These are phyloP conservation scores for Poeciliopsis gracilis DNA, from an alignment of 2,797 vertebrate genomes.

Conservation along the genomic window DNA sequence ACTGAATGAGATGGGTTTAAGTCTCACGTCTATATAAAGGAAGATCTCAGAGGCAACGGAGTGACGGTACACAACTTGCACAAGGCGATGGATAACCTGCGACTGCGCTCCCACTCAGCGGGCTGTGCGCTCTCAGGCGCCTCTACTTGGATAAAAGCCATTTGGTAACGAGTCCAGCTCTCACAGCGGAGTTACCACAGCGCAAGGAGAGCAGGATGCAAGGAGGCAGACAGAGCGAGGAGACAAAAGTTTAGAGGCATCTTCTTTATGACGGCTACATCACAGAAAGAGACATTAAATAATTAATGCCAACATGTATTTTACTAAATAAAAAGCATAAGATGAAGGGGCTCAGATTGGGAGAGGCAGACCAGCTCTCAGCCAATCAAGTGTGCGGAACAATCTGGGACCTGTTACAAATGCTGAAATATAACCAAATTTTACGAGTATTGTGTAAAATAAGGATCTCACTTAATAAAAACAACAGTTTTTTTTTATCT, in stretches of 20 bases:
- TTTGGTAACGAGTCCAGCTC: conserved; percentile 65
- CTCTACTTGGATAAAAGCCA: conserved; percentile 81
- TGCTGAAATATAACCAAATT: neutral
- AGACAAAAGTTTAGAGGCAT: conserved; percentile 26
- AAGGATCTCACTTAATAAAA: neutral
- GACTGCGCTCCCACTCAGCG: conserved; percentile 80
- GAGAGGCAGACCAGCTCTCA: neutral
- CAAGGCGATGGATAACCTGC: conserved; percentile 77
- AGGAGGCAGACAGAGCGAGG: conserved; percentile 4
- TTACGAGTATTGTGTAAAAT: neutral
- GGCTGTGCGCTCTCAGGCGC: conserved; percentile 81
- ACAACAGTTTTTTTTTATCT: neutral
- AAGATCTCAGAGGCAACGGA: conserved; percentile 70
- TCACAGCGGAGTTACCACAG: conserved; percentile 55
- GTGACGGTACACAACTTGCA: conserved; percentile 66
- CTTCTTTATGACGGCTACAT: neutral
- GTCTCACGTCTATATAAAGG: conserved; percentile 64
- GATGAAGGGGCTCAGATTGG: neutral
- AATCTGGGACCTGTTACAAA: neutral
- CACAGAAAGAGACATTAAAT: neutral
- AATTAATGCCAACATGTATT: neutral
- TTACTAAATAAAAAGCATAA: neutral
- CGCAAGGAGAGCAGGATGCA: conserved; percentile 31
- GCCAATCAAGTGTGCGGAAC: neutral
- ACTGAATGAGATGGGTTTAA: conserved; percentile 56